Conservation (phyloP, 2,797 vertebrate species). For the Anguilla obscura region DNA sequence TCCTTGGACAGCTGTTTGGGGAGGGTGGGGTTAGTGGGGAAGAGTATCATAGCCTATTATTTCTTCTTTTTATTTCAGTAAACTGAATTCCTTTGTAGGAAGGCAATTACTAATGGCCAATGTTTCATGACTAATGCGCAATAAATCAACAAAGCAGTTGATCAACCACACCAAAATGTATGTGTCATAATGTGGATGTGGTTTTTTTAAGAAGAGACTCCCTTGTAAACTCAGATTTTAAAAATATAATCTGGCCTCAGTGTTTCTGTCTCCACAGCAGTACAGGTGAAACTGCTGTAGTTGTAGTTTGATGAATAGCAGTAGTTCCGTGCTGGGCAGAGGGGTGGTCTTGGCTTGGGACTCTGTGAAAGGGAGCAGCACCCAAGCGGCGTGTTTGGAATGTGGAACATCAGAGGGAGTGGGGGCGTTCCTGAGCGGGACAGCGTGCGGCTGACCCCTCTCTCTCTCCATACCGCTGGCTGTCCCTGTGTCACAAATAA, state of each 20-base stretch:
- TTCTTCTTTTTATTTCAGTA: not conserved
- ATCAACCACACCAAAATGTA: not conserved
- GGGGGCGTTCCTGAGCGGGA: slow-evolving; percentile 3
- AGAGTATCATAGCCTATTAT: not conserved
- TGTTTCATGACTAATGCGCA: not conserved
- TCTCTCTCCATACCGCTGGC: slow-evolving; percentile 1
- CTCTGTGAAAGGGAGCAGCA: not conserved
- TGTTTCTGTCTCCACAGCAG: not conserved
- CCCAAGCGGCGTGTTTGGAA: not conserved
- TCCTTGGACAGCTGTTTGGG: slow-evolving; percentile 16
- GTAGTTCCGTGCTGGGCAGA: not conserved
- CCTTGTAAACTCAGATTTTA: not conserved
- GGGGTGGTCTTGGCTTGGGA: not conserved
- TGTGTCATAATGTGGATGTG: not conserved
- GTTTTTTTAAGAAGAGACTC: not conserved
- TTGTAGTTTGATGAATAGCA: not conserved
- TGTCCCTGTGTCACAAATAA: slow-evolving; percentile 3
- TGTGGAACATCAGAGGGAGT: slow-evolving; percentile 21
- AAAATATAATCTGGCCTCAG: not conserved
- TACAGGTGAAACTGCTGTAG: not conserved
- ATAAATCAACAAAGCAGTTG: not conserved
- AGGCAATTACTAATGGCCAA: not conserved
- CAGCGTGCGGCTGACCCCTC: not conserved
- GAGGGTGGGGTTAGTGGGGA: not conserved
- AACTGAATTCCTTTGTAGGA: not conserved